A percentile compares a stretch with the other conserved stretches of the same genome.
Conservation (phyloP, 2,797 vertebrate species). For the Pangasius larnaudii region DNA sequence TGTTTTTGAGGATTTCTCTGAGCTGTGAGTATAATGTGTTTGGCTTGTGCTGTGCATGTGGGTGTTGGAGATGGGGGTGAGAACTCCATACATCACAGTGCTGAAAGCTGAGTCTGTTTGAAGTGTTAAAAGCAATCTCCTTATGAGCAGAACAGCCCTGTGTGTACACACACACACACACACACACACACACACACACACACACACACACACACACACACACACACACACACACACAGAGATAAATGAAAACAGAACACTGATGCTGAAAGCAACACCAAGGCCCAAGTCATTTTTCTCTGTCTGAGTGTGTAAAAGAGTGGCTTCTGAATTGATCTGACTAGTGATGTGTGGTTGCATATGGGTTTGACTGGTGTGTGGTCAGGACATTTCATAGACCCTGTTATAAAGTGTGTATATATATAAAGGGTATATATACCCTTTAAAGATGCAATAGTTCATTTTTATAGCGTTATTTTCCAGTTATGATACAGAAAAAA, state of each 20-base stretch:
- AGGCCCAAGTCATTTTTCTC: conserved; percentile 25
- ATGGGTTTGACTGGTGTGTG: neutral
- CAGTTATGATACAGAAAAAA: too few species aligned
- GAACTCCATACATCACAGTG: conserved; percentile 39
- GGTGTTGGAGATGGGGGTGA: conserved; percentile 24
- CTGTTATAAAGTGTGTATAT: neutral
- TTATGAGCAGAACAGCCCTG: conserved; percentile 39
- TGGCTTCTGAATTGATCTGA: conserved; percentile 37
- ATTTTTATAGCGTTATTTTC: too few species aligned
- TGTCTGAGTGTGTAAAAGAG: neutral
- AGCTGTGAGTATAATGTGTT: conserved; percentile 35
- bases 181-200: neutral
- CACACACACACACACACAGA: neutral
- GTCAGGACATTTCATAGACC: neutral
- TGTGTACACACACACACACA: neutral
- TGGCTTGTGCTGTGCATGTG: conserved; percentile 23
- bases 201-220: neutral
- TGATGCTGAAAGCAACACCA: conserved; percentile 20
- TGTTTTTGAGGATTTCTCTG: conserved; percentile 20
- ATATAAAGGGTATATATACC: neutral
- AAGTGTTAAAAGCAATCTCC: conserved; percentile 57
- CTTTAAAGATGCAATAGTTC: neutral
- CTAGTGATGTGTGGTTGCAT: neutral
- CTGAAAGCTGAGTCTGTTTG: conserved; percentile 52
- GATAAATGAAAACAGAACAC: conserved; percentile 8